Base-by-base conservation (phyloP, 2,888 invertebrate genomes). In the Horisme vitalbata region DNA sequence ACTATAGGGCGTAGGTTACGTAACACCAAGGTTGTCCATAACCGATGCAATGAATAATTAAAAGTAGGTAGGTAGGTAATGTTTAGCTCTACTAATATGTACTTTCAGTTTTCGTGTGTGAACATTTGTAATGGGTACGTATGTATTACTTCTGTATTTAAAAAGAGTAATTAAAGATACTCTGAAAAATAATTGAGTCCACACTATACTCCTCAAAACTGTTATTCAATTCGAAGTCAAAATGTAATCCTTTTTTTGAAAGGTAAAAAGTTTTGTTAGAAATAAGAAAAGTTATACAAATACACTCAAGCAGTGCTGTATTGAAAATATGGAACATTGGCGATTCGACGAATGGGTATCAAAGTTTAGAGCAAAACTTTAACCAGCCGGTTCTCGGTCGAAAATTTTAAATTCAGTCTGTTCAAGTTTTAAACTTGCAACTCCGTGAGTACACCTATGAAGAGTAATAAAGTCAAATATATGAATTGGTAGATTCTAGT, bases 291-390 rank as follows among this genome's bases (percentile, higher is more conserved):
- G 68, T 77, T 76, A 63, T 60, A 69, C 59, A 71, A 73, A 74
- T 68, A 65, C 65, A 65, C 71, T 72, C 72, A 72, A 71, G 73
- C 65, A 65, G 65, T 67, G 59, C 61, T 68, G 65, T 71, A 75
- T 79, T 69, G 74, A 75, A 79, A 79, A 79, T 77, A 72, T 75
- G 63, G 64, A 64, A 70, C 65, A 66, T 63, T 63, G 64, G 62
- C 59, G 61, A 71, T 62, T 66, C 59, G 41, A 55, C 55, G 58
- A 66, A 69, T 52, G 43, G 39, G 34, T 58, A 63, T 59, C 59
- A 35, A 71, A 76, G 66, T 75, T 74, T 65, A 48, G 45, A 57
- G 49, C 45, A 41, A 63, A 77, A 74, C 68, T 76, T 71, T 58
- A 33, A 44, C 43, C 52, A 57, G 18, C 18, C 5, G 18, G 6